These are phyloP conservation scores for Hypotaenidia philippensis DNA, from an alignment of 2,797 vertebrate genomes.

Conservation along the genomic window DNA sequence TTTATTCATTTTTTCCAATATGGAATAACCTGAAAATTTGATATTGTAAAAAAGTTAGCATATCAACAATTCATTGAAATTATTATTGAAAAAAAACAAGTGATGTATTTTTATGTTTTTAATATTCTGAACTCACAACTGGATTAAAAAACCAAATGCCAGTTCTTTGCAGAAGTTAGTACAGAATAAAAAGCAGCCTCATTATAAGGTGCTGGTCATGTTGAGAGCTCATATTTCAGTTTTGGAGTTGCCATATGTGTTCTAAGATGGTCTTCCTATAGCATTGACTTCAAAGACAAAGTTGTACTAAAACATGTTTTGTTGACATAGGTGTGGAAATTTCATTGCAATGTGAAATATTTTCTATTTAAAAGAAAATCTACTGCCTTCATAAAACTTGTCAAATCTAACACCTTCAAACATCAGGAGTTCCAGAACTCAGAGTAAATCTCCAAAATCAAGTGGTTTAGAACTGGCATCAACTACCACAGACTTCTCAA, in stretches of 20 bases:
- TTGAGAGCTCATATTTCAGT: neutral
- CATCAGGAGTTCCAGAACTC: neutral
- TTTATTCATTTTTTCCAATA: neutral
- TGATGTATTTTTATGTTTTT: neutral
- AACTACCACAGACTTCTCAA: neutral
- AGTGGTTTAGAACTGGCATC: neutral
- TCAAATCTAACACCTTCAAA: constrained; percentile 33
- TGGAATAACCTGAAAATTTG: neutral
- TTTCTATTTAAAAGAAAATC: constrained; percentile 40
- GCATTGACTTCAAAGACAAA: neutral
- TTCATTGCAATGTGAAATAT: constrained; percentile 35
- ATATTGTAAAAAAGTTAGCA: neutral
- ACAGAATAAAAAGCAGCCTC: neutral
- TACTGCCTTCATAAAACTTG: neutral
- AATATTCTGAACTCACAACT: neutral
- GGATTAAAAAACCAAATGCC: neutral
- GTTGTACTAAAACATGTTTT: neutral
- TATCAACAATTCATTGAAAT: constrained; percentile 29
- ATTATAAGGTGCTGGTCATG: neutral
- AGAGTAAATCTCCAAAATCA: neutral
- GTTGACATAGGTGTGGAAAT: constrained; percentile 7
- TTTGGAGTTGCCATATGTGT: neutral
- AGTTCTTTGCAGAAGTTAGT: neutral
- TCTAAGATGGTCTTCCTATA: neutral
- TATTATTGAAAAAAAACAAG: constrained; percentile 18